A percentile compares a stretch with the other conserved stretches of the same genome.
Conservation (phyloP, 1,140 invertebrate species). For the Aphelinus certus region DNA sequence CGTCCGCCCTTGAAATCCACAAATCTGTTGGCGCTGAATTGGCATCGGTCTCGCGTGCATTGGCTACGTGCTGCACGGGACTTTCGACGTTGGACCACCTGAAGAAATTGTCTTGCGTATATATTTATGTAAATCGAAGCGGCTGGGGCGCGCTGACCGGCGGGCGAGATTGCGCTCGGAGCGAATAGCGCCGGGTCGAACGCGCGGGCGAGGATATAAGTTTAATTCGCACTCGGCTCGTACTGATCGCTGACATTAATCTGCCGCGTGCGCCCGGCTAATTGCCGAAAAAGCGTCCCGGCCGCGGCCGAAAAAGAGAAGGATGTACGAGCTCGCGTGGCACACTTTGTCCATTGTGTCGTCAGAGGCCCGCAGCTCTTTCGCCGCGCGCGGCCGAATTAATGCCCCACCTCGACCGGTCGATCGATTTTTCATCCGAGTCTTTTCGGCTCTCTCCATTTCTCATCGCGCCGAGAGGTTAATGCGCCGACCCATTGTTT, state of each 20-base stretch:
- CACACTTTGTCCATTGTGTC: slow-evolving; percentile 8
- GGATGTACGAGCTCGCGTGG: neutral
- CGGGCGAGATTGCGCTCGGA: too few species aligned
- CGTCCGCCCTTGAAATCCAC: too few species aligned
- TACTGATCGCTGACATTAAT: slow-evolving; percentile 10
- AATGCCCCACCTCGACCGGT: neutral
- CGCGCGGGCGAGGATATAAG: neutral
- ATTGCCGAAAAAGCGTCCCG: slow-evolving; percentile 15
- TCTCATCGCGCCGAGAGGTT: neutral
- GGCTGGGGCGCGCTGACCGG: too few species aligned
- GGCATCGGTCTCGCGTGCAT: too few species aligned
- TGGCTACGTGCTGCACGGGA: too few species aligned
- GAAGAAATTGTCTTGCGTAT: too few species aligned
- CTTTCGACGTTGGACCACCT: too few species aligned
- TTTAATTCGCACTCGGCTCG: neutral
- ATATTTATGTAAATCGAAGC: too few species aligned
- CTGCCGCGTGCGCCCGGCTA: slow-evolving; percentile 4
- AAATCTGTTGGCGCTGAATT: too few species aligned
- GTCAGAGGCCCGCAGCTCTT: neutral
- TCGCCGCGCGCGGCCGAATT: neutral
- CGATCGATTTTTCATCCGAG: slow-evolving; percentile 2
- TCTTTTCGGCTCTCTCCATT: too few species aligned
- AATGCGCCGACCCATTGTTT: slow-evolving; percentile 23
- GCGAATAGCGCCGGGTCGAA: too few species aligned
- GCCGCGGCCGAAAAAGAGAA: neutral